phyloP scores from a whole-genome alignment of 2,113 vertebrate genomes.

The Callaeas wilsoni region DNA sequence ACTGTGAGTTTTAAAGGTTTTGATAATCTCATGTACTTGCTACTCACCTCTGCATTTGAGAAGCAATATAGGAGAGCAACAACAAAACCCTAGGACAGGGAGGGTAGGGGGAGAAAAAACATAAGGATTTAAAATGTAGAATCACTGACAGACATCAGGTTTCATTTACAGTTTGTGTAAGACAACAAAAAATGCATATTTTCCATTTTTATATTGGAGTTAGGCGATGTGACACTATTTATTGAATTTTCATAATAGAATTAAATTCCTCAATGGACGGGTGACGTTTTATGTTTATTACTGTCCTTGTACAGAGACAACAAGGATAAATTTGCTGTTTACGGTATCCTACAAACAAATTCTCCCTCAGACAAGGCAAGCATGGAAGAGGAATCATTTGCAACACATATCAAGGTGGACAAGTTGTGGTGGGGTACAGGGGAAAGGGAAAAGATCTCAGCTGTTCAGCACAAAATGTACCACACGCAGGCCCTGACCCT shows the following conservation, averaged over 20 bases:
- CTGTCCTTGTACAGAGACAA: background rate
- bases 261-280: background rate
- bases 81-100: constrained; percentile 59
- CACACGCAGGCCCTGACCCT: background rate
- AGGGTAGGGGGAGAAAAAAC: background rate
- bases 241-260: background rate
- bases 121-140: background rate
- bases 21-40: background rate
- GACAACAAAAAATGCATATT: background rate
- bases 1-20: background rate
- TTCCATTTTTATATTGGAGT: background rate
- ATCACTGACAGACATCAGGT: background rate
- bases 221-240: background rate
- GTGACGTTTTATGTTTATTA: background rate
- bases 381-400: background rate
- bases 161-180: background rate
- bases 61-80: constrained; percentile 70
- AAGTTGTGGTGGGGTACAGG: background rate
- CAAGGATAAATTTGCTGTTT: background rate
- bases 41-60: constrained; percentile 72
- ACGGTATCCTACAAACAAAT: background rate
- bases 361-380: background rate
- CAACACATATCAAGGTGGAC: background rate
- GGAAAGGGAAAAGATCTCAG: background rate
- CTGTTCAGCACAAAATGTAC: background rate